Evolutionary conservation across 2,113 vertebrate genomes (phyloP).

Genomic region (Lophochroa leadbeateri): DNA sequence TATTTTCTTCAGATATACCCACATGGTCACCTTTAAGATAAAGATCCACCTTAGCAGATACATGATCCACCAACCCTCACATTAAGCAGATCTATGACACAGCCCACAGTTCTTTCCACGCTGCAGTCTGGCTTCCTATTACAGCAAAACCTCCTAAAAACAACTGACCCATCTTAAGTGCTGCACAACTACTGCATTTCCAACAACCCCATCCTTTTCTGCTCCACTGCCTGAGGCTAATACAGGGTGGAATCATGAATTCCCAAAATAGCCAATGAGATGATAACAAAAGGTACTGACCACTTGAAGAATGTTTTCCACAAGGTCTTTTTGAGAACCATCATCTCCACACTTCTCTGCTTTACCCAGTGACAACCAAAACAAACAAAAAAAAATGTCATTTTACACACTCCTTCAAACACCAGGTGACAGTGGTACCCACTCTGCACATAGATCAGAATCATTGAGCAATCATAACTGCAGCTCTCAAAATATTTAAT

Average conservation of each 20-base stretch:
- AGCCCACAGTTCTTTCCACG: neutral
- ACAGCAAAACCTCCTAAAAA: neutral
- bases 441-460: neutral
- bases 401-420: neutral
- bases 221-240: neutral
- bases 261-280: neutral
- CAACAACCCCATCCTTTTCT: neutral
- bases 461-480: fast-evolving
- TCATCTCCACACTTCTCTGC: neutral
- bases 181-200: fast-evolving
- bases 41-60: too few relatives aligned
- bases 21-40: too few relatives aligned
- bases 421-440: fast-evolving
- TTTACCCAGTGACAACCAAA: neutral
- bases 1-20: too few relatives aligned
- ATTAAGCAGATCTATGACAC: neutral
- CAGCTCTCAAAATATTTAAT: neutral
- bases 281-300: fast-evolving
- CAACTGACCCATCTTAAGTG: fast-evolving
- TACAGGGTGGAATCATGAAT: neutral
- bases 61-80: too few relatives aligned
- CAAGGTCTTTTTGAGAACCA: neutral
- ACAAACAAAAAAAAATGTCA: fast-evolving
- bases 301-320: neutral
- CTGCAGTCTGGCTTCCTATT: neutral